Percentiles rank a stretch among this genome's conserved stretches.
Evolutionary conservation across 2,888 invertebrate species (phyloP).

Genomic region (Tachina fera): DNA sequence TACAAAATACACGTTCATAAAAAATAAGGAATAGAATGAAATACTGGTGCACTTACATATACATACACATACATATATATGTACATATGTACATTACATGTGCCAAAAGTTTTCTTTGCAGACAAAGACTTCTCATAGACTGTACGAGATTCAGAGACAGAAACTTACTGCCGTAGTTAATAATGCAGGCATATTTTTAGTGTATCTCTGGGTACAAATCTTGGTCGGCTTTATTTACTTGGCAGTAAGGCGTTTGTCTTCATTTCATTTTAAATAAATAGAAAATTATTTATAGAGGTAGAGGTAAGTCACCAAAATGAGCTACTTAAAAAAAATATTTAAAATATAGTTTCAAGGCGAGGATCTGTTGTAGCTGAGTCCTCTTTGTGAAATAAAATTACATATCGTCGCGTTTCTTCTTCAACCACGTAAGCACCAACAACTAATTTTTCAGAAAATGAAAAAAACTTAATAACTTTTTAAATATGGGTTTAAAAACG

Average conservation of each 20-base stretch:
- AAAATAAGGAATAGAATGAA: not conserved
- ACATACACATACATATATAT: no score
- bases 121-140: not conserved
- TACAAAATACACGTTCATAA: conserved; percentile 6
- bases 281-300: not conserved
- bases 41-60: conserved; percentile 23
- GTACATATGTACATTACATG: no score
- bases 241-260: conserved; percentile 34
- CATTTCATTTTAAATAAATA: conserved; percentile 29
- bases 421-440: no score
- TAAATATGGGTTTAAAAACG: no score
- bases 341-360: not conserved
- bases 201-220: conserved; percentile 41
- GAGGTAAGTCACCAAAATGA: not conserved
- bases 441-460: no score
- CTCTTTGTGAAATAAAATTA: no score
- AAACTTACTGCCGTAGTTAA: conserved; percentile 45
- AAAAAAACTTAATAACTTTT: no score
- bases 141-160: not conserved
- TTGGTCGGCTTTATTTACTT: conserved; percentile 20
- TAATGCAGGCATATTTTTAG: conserved; percentile 41
- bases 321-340: conserved; percentile 13
- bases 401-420: no score
- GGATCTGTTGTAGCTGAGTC: no score
- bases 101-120: conserved; percentile 18